phyloP scores from a whole-genome alignment of 2,797 vertebrate genomes.

The Esox lucius region DNA sequence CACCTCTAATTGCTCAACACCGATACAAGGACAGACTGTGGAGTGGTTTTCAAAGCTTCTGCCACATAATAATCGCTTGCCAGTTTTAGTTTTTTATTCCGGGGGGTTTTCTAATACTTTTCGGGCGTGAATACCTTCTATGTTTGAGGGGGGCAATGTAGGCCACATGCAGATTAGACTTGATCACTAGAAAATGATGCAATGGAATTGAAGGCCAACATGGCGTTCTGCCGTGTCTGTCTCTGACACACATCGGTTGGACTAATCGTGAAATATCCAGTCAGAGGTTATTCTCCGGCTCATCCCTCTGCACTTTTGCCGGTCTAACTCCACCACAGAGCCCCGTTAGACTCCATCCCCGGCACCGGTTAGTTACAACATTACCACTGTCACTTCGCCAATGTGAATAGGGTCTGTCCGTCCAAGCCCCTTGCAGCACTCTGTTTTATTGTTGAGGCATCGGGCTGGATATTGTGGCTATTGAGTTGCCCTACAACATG shows the following conservation, averaged over 20 bases:
- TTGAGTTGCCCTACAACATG: slow-evolving; percentile 67
- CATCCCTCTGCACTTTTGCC: slow-evolving; percentile 61
- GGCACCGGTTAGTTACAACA: slow-evolving; percentile 51
- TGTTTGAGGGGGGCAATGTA: slow-evolving; percentile 26
- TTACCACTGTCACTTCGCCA: slow-evolving; percentile 59
- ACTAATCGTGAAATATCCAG: slow-evolving; percentile 48
- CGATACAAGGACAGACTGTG: slow-evolving; percentile 21
- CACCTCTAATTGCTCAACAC: slow-evolving; percentile 35
- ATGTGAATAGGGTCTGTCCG: slow-evolving; percentile 55
- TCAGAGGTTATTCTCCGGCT: slow-evolving; percentile 58
- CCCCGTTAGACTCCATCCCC: slow-evolving; percentile 43
- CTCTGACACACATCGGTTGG: slow-evolving; percentile 8
- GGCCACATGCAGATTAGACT: slow-evolving; percentile 41
- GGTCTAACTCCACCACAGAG: slow-evolving; percentile 10
- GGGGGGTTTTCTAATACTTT: neutral
- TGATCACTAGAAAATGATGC: slow-evolving; percentile 10
- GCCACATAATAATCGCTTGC: slow-evolving; percentile 28
- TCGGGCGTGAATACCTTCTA: neutral
- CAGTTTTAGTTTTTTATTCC: slow-evolving; percentile 13
- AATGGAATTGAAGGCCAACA: neutral
- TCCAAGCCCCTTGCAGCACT: slow-evolving; percentile 58
- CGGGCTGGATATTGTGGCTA: slow-evolving; percentile 54
- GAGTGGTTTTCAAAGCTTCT: slow-evolving; percentile 25
- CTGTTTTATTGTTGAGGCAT: slow-evolving; percentile 68
- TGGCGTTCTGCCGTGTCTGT: neutral